Percentiles rank a stretch among this genome's conserved stretches.
Evolutionary conservation across 1,140 invertebrate genomes (phyloP).

Genomic region (Andrena cerasifolii): DNA sequence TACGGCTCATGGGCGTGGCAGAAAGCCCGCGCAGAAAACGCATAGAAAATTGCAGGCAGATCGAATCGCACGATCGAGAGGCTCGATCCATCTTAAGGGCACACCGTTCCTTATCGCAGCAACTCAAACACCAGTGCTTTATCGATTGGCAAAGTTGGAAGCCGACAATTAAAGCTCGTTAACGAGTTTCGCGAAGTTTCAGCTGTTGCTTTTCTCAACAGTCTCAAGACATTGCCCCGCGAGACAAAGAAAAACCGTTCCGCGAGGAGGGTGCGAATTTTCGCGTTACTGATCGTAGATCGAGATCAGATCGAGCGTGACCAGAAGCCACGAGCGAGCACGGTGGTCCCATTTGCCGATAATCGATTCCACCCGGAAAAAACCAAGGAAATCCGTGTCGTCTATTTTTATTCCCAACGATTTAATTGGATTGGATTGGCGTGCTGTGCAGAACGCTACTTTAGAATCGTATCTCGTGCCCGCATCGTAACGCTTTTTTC

Average conservation of each 20-base stretch:
- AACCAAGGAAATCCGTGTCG: constrained; percentile 17
- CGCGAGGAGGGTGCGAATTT: background rate
- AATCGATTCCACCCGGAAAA: background rate
- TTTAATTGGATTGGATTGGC: constrained; percentile 21
- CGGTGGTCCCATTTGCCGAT: background rate
- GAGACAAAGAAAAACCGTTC: background rate
- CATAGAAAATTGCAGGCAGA: too few species aligned
- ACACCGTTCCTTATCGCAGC: background rate
- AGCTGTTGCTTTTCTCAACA: constrained; percentile 39
- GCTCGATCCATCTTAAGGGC: too few species aligned
- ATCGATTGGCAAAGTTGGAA: background rate
- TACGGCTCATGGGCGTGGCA: too few species aligned
- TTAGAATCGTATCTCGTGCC: background rate
- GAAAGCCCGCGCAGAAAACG: too few species aligned
- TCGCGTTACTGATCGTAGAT: background rate
- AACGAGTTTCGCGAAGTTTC: constrained; percentile 38
- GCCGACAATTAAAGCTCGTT: constrained; percentile 7
- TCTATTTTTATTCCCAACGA: constrained; percentile 35
- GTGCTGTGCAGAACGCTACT: too few species aligned
- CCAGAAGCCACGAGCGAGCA: background rate
- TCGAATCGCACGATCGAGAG: too few species aligned
- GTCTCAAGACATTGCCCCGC: background rate
- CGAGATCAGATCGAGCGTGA: background rate
- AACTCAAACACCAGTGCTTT: background rate
- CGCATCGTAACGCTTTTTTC: too few species aligned